phyloP scores from a whole-genome alignment of 1,140 invertebrate genomes.

The Camponotus floridanus region DNA sequence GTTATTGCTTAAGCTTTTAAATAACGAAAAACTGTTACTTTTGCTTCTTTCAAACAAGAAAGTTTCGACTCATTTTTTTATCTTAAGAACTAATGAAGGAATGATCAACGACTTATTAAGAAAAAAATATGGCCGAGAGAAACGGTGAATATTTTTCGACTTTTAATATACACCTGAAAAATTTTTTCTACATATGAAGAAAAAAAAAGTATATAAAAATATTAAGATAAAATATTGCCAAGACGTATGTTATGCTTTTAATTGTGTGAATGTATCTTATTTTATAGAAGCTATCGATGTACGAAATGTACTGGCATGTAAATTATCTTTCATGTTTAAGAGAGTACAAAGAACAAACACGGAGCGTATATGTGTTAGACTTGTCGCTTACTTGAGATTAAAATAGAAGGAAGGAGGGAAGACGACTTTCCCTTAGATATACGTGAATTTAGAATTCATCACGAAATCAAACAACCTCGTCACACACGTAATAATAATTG shows the following conservation, averaged over 20 bases:
- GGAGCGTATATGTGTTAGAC: not conserved
- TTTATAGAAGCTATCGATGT: constrained; percentile 61
- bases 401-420: constrained; percentile 41
- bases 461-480: constrained; percentile 56
- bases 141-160: not conserved
- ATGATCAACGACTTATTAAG: not conserved
- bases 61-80: no score
- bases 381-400: constrained; percentile 13
- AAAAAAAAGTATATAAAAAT: no score
- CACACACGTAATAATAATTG: constrained; percentile 64
- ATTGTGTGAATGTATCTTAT: constrained; percentile 62
- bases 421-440: constrained; percentile 48
- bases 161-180: constrained; percentile 17
- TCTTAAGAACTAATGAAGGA: not conserved
- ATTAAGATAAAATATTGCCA: not conserved
- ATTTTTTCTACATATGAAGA: not conserved
- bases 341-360: constrained; percentile 10
- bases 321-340: constrained; percentile 51
- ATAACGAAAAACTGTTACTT: no score
- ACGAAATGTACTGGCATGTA: constrained; percentile 56
- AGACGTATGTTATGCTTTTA: not conserved
- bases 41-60: no score
- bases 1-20: constrained; percentile 4
- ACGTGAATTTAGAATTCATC: constrained; percentile 54
- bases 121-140: not conserved